phyloP scores from a whole-genome alignment of 2,797 vertebrate species.

The Gobio occitaniae region DNA sequence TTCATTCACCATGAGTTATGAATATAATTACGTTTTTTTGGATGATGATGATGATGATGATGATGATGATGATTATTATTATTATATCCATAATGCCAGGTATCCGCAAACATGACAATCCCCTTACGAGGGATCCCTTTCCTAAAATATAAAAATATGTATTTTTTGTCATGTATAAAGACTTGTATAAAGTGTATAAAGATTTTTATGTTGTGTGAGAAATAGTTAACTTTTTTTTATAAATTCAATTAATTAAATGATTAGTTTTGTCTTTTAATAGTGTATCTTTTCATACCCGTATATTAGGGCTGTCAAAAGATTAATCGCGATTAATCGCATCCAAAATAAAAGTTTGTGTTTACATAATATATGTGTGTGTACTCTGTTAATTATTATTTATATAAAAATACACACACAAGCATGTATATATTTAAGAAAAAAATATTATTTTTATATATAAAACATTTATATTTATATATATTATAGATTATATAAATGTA shows the following conservation, averaged over 20 bases:
- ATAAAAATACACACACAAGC: too few species aligned
- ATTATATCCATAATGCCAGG: neutral
- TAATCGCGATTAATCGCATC: too few species aligned
- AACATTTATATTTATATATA: too few species aligned
- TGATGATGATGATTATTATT: neutral
- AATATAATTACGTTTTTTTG: neutral
- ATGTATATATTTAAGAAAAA: too few species aligned
- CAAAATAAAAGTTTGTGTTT: too few species aligned
- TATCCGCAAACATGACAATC: neutral
- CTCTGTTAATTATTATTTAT: too few species aligned
- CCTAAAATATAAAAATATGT: neutral
- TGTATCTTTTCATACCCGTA: neutral
- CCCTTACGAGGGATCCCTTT: neutral
- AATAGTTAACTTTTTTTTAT: neutral
- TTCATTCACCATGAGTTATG: neutral
- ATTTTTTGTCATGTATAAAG: neutral
- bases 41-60: neutral
- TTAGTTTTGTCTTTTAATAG: slow-evolving; percentile 18
- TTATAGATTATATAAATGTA: too few species aligned
- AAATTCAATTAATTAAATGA: neutral
- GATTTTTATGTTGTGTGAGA: neutral
- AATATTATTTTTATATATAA: too few species aligned
- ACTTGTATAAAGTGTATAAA: neutral
- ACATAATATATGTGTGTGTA: too few species aligned
- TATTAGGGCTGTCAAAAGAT: too few species aligned